Evolutionary conservation across 2,797 vertebrate species (phyloP).

Genomic region (Rhinoraja longicauda): DNA sequence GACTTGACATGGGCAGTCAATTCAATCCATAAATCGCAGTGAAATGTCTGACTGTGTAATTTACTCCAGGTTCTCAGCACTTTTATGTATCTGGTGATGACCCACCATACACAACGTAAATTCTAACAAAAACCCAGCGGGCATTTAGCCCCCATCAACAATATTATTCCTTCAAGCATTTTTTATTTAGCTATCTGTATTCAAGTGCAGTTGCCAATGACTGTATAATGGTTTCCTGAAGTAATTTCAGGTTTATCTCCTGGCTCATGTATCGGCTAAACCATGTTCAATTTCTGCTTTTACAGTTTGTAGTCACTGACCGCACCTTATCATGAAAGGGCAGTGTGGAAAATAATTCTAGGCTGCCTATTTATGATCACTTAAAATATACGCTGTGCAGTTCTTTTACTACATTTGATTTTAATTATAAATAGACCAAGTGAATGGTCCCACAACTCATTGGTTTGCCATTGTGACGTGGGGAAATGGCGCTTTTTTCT

Average conservation of each 20-base stretch:
- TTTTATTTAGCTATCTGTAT: not conserved
- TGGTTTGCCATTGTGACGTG: no score
- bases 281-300: not conserved
- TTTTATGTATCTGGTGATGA: not conserved
- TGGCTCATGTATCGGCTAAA: not conserved
- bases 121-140: not conserved
- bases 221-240: not conserved
- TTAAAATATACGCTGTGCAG: not conserved
- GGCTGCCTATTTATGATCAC: not conserved
- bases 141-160: not conserved
- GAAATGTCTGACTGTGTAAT: not conserved
- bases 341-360: not conserved
- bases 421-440: no score
- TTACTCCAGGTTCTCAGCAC: not conserved
- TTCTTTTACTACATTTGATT: not conserved
- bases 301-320: not conserved
- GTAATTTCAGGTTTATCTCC: not conserved
- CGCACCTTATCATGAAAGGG: not conserved
- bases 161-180: not conserved
- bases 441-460: no score
- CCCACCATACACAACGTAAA: not conserved
- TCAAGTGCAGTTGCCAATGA: not conserved
- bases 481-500: no score
- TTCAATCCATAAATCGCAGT: not conserved
- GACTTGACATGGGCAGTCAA: not conserved